Conservation (phyloP, 2,888 invertebrate genomes). For the Campaea margaritaria region DNA sequence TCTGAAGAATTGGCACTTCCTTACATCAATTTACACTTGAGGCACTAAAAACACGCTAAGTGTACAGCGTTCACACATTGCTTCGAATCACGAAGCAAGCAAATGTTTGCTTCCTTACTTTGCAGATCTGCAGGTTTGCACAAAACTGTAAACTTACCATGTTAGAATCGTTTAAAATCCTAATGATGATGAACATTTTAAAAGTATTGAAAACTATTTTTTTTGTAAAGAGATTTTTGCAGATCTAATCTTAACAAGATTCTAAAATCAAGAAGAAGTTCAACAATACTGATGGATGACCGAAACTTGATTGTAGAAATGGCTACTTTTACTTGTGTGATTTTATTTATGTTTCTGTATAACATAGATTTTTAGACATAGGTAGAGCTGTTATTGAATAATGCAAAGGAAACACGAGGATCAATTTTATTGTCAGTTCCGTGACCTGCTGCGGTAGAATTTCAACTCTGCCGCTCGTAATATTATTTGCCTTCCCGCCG, state of each 20-base stretch:
- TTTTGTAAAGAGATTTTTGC: background rate
- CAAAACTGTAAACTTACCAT: no score
- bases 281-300: no score
- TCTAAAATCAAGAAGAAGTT: no score
- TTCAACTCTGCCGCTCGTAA: slow-evolving; percentile 13
- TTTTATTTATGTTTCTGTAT: no score
- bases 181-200: no score
- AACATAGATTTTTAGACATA: no score
- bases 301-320: no score
- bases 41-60: slow-evolving; percentile 17
- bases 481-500: slow-evolving; percentile 21
- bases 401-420: slow-evolving; percentile 10
- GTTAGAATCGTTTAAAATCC: no score
- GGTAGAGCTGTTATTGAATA: no score
- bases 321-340: no score
- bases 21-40: slow-evolving; percentile 24
- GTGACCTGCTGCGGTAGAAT: slow-evolving; percentile 24
- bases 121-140: background rate
- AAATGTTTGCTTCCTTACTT: background rate
- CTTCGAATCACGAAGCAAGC: slow-evolving; percentile 15
- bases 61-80: slow-evolving; percentile 27
- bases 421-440: slow-evolving; percentile 22
- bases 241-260: no score
- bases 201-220: no score
- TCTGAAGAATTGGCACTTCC: slow-evolving; percentile 25